Conservation (phyloP, 30 jellyfish, hydroid and myxozoan genomes). For the Haliclystus octoradiatus region DNA sequence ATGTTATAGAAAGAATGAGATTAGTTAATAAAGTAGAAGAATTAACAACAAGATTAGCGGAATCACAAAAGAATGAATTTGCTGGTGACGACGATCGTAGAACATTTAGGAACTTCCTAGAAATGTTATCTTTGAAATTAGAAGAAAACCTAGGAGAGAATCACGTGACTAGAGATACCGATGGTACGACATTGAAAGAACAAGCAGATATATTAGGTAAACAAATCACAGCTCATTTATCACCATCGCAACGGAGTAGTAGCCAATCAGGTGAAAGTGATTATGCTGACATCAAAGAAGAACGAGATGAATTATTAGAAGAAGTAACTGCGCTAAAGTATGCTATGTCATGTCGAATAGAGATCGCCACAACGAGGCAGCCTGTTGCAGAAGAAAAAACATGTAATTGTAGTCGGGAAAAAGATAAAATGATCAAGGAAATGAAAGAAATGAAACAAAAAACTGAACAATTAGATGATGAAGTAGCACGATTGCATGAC, state of each 20-base stretch:
- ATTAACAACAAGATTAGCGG: conserved; percentile 44
- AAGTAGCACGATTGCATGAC: conserved; percentile 82
- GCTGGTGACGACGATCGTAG: conserved; percentile 72
- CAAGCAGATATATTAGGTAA: conserved; percentile 84
- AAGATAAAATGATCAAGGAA: conserved; percentile 58
- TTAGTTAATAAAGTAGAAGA: conserved; percentile 51
- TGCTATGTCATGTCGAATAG: conserved; percentile 86
- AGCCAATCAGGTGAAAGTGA: conserved; percentile 68
- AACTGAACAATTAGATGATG: conserved; percentile 70
- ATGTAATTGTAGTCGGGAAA: conserved; percentile 81
- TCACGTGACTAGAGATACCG: conserved; percentile 74
- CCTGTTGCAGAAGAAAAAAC: conserved; percentile 13
- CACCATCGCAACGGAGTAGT: conserved; percentile 40
- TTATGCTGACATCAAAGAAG: conserved; percentile 87
- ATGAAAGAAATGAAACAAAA: conserved; percentile 49
- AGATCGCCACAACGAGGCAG: conserved; percentile 40
- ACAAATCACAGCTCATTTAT: conserved; percentile 73
- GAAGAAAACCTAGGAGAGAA: conserved; percentile 95
- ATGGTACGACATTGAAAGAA: conserved; percentile 69
- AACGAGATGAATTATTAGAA: conserved; percentile 72
- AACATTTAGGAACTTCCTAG: conserved; percentile 81
- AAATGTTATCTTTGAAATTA: conserved; percentile 82
- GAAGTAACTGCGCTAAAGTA: conserved; percentile 80
- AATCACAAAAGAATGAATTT: conserved; percentile 69
- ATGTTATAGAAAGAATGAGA: conserved; percentile 15